phyloP scores from a whole-genome alignment of 2,888 invertebrate species.

The Calliphora vomitoria region DNA sequence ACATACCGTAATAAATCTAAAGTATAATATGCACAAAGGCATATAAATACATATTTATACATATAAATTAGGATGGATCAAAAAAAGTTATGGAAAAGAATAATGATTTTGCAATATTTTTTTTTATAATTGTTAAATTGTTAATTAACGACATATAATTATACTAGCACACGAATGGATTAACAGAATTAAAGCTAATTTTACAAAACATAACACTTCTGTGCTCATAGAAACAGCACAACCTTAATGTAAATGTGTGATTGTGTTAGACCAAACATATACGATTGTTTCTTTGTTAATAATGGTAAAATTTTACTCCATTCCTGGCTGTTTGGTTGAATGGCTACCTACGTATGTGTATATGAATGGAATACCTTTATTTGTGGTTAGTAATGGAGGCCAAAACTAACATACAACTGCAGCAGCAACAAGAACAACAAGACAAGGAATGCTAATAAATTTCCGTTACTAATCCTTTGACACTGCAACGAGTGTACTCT shows the following conservation, averaged over 20 bases:
- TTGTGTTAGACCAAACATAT: neutral
- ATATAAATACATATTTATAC: slow-evolving; percentile 17
- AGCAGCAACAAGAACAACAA: slow-evolving; percentile 5
- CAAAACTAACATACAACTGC: slow-evolving; percentile 22
- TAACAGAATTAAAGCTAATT: too few relatives aligned
- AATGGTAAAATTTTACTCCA: slow-evolving; percentile 29
- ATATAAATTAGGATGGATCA: neutral
- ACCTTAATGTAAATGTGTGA: neutral
- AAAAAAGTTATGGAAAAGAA: neutral
- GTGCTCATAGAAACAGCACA: neutral
- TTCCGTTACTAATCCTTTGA: slow-evolving; percentile 74
- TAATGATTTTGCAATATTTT: too few relatives aligned
- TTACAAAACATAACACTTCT: too few relatives aligned
- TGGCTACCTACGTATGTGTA: neutral
- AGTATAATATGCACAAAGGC: slow-evolving; percentile 18
- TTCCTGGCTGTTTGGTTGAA: neutral
- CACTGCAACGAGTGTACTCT: slow-evolving; percentile 59
- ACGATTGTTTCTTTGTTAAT: slow-evolving; percentile 32
- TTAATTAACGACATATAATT: too few relatives aligned
- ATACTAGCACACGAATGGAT: too few relatives aligned
- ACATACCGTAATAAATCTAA: slow-evolving; percentile 70
- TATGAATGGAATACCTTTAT: neutral
- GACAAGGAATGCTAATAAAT: slow-evolving; percentile 72
- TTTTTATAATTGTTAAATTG: too few relatives aligned
- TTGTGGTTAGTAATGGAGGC: slow-evolving; percentile 29